Base-by-base conservation (phyloP, 1,140 invertebrate genomes). In the Tetragonula clypearis region DNA sequence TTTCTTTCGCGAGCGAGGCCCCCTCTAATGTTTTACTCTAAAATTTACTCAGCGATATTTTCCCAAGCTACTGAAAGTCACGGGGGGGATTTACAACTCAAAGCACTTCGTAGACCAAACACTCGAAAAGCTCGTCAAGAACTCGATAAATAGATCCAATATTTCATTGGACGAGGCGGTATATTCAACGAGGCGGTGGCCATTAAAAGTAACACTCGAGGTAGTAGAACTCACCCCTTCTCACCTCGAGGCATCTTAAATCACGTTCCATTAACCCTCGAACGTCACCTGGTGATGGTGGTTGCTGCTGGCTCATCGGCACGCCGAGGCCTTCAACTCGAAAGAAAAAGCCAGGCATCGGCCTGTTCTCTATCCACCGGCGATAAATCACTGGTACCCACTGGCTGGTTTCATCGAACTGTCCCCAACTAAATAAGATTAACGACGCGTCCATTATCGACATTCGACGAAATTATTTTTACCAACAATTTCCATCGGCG, bases 391-490 rank as follows among this genome's bases (percentile, higher is more conserved):
- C 86, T 74, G 71, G 75, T 41, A 71, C 35, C 60, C 68, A 4
- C 55, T 30, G 84, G 76, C 68, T 49, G 41, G 78, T 89, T 86
- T 86, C 76, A 84, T 88, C 77, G 72, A 53, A 14, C 66, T 72
- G 58, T 80, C 68, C 26, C 71, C 41, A 71, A 84, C 78, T 84
- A 84, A 86, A 89, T 76, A 89, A 87, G 85, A 89, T 89, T 86
- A 89, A 89, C 85, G 87, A 79, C n/a, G 73, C 72, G 65, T 53
- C 65, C 66, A 55, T 65, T 66, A 35, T 41, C 71, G 71, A 79
- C 82, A 65, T 62, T 56, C 56, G 56, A 89, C 81, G 81, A 49
- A 84, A 84, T 81, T 65, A 75, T 89, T 89, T 89, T 30, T 69
- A n/a, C 58, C 68, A 78, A 82, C 74, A 35, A 69, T 84, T 88